Conservation (phyloP, 2,797 vertebrate genomes). For the Remorina albescens region DNA sequence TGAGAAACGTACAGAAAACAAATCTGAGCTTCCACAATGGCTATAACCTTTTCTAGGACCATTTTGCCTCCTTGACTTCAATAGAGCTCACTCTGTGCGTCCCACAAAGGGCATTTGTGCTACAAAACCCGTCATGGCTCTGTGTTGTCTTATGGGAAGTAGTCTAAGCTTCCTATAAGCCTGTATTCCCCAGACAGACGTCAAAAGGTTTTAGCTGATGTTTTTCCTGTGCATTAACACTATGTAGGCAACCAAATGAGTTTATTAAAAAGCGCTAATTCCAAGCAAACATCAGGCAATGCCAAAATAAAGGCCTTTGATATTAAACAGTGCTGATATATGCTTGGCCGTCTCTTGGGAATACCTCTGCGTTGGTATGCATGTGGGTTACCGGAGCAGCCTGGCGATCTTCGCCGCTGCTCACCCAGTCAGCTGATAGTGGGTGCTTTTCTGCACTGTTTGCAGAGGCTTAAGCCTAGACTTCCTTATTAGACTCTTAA, state of each 20-base stretch:
- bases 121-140: conserved; percentile 53
- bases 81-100: conserved; percentile 41
- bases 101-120: conserved; percentile 69
- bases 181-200: conserved; percentile 73
- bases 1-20: background rate
- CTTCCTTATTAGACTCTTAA: conserved; percentile 74
- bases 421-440: conserved; percentile 67
- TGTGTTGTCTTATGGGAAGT: conserved; percentile 78
- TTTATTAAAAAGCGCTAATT: conserved; percentile 80
- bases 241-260: conserved; percentile 73
- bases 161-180: conserved; percentile 75
- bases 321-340: conserved; percentile 73
- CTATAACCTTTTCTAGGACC: conserved; percentile 29
- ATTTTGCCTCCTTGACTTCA: conserved; percentile 32
- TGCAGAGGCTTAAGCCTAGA: conserved; percentile 67
- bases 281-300: conserved; percentile 69
- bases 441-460: conserved; percentile 53
- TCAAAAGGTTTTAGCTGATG: conserved; percentile 72
- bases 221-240: conserved; percentile 75
- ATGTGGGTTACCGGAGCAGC: conserved; percentile 58
- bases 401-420: conserved; percentile 56
- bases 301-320: conserved; percentile 80
- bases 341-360: conserved; percentile 46
- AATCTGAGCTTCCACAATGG: conserved; percentile 29
- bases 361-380: conserved; percentile 42